Evolutionary conservation across 2,888 invertebrate genomes (phyloP).

Genomic region (Cybosia mesomella): DNA sequence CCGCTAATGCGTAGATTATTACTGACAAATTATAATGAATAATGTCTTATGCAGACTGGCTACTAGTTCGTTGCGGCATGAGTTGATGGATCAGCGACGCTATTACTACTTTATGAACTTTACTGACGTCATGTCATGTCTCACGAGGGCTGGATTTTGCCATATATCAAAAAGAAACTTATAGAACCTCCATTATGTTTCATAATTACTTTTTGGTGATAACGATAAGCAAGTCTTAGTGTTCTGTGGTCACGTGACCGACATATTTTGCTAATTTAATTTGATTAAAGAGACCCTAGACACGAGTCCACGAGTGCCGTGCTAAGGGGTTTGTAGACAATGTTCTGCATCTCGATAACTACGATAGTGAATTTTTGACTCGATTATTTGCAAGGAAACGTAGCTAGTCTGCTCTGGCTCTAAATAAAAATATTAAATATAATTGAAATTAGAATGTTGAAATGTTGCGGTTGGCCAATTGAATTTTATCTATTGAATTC

Average conservation of each 20-base stretch:
- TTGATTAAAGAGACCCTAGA: too few relatives aligned
- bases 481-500: slow-evolving; percentile 43
- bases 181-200: too few relatives aligned
- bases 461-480: slow-evolving; percentile 49
- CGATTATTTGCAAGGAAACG: slow-evolving; percentile 2
- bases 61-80: slow-evolving; percentile 9
- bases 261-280: too few relatives aligned
- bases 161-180: not conserved
- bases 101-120: too few relatives aligned
- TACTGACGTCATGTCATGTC: too few relatives aligned
- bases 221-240: too few relatives aligned
- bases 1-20: slow-evolving; percentile 71
- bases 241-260: too few relatives aligned
- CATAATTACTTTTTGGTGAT: too few relatives aligned
- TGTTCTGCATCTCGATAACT: not conserved
- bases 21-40: slow-evolving; percentile 56
- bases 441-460: slow-evolving; percentile 55
- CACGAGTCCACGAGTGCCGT: too few relatives aligned
- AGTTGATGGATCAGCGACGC: not conserved
- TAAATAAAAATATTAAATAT: slow-evolving; percentile 57
- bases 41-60: slow-evolving; percentile 16
- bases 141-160: not conserved
- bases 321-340: not conserved
- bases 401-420: slow-evolving; percentile 31
- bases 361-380: not conserved